These are phyloP conservation scores for Elaphurus davidianus DNA, from an alignment of 2,113 vertebrate species.

Conservation along the genomic window DNA sequence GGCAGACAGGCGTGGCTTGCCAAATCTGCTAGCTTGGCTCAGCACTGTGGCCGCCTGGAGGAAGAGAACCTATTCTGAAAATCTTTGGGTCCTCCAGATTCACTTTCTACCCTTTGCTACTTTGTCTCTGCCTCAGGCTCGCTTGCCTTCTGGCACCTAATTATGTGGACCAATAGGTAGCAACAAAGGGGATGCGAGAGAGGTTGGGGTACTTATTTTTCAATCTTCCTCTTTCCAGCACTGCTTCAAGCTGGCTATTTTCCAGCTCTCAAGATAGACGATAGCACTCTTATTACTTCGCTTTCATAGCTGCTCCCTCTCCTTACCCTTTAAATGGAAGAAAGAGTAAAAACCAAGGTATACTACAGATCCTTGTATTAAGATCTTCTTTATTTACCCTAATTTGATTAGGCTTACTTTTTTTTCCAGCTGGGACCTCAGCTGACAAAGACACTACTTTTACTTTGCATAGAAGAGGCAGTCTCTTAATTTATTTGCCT, in stretches of 20 bases:
- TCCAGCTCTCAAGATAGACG: background rate
- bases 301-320: background rate
- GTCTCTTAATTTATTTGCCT: background rate
- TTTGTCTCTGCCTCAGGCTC: background rate
- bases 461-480: background rate
- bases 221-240: background rate
- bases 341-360: background rate
- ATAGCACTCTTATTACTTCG: background rate
- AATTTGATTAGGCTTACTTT: background rate
- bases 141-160: background rate
- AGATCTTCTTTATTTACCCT: background rate
- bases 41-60: background rate
- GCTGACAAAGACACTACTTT: background rate
- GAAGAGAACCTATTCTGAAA: background rate
- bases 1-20: background rate
- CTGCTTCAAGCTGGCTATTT: background rate
- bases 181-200: background rate
- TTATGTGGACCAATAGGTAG: background rate
- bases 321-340: background rate
- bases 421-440: background rate
- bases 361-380: background rate
- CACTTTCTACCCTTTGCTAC: background rate
- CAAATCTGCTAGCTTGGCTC: background rate
- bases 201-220: background rate
- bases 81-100: background rate